A percentile compares a stretch with the other conserved stretches of the same genome.
Evolutionary conservation across 2,888 invertebrate species (phyloP).

Genomic region (Biston betularia): DNA sequence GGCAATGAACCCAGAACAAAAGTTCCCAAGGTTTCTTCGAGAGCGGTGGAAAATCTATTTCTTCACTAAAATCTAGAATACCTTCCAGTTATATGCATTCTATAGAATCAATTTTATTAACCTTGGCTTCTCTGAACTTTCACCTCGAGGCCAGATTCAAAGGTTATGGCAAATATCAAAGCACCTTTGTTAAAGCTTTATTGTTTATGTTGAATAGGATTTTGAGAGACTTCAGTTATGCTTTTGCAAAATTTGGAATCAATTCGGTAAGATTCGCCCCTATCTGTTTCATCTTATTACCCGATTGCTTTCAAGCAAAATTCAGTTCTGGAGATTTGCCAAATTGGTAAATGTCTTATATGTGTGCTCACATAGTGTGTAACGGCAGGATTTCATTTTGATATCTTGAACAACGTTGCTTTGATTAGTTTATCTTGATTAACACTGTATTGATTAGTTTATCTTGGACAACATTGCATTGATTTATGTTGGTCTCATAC

Average conservation of each 20-base stretch:
- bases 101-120: conserved; percentile 9
- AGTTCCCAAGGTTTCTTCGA: conserved; percentile 19
- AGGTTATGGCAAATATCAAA: conserved; percentile 22
- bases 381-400: too few relatives aligned
- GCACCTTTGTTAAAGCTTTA: conserved; percentile 3
- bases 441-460: too few relatives aligned
- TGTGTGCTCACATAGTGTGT: too few relatives aligned
- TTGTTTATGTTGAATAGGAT: conserved; percentile 9
- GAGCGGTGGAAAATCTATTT: conserved; percentile 17
- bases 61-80: conserved; percentile 14
- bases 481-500: too few relatives aligned
- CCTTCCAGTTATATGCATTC: conserved; percentile 16
- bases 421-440: too few relatives aligned
- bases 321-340: too few relatives aligned
- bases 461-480: too few relatives aligned
- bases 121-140: conserved; percentile 36
- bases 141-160: conserved; percentile 11
- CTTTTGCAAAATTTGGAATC: background rate
- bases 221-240: background rate
- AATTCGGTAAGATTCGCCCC: too few relatives aligned
- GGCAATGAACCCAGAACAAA: conserved; percentile 31
- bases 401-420: too few relatives aligned
- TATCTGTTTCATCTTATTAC: too few relatives aligned
- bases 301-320: too few relatives aligned
- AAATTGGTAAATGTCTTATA: too few relatives aligned